These are phyloP conservation scores for Pecten maximus DNA, from an alignment of 2,888 invertebrate species.

Conservation along the genomic window DNA sequence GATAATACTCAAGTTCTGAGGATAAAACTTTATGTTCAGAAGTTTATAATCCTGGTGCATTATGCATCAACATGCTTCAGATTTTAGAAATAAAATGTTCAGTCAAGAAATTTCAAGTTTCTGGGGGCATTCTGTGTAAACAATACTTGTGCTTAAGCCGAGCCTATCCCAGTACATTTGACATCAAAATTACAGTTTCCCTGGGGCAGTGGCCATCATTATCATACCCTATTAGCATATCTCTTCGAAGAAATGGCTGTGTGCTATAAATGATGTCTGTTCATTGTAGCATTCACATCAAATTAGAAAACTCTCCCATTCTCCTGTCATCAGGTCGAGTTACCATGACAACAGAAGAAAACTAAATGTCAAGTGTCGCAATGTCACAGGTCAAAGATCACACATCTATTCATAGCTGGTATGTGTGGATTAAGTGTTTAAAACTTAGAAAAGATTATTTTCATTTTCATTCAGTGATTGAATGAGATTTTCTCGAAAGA, in stretches of 20 bases:
- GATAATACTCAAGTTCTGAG: too few relatives aligned
- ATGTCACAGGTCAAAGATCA: not conserved
- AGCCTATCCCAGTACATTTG: not conserved
- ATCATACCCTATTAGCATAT: not conserved
- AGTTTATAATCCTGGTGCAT: too few relatives aligned
- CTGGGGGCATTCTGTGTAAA: too few relatives aligned
- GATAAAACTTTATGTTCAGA: too few relatives aligned
- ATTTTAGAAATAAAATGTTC: too few relatives aligned
- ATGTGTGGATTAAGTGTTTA: not conserved
- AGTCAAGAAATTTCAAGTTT: too few relatives aligned
- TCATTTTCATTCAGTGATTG: not conserved
- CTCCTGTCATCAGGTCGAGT: constrained; percentile 11
- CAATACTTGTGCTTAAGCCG: not conserved
- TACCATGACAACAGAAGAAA: not conserved
- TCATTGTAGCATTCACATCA: not conserved
- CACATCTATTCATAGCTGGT: not conserved
- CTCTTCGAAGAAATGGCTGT: not conserved
- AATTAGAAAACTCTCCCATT: not conserved
- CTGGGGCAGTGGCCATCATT: not conserved
- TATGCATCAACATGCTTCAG: too few relatives aligned
- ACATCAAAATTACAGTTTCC: not conserved
- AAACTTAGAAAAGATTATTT: not conserved
- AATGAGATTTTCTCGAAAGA: not conserved
- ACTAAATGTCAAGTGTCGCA: constrained; percentile 1
- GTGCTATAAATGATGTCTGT: constrained; percentile 5